Percentiles rank a stretch among this genome's conserved stretches.
Evolutionary conservation across 2,113 vertebrate species (phyloP).

Genomic region (Neodontobutis hainanensis): DNA sequence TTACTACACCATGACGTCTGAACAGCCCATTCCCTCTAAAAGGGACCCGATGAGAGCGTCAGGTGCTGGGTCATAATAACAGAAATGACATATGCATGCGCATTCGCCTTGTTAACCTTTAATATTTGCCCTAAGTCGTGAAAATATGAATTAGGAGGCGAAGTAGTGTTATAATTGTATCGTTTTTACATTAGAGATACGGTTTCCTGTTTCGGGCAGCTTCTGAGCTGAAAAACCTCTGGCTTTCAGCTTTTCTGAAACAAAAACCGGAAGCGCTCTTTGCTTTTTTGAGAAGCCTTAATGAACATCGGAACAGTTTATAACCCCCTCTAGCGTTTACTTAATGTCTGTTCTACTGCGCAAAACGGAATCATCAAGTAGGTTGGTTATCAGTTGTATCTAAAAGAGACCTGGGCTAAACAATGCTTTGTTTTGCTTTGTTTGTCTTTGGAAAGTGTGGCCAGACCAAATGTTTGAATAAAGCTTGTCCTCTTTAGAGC

Average conservation of each 20-base stretch:
- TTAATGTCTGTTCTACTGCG: too few species aligned
- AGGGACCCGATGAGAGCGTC: too few species aligned
- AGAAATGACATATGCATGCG: background rate
- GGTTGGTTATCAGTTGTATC: too few species aligned
- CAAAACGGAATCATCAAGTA: too few species aligned
- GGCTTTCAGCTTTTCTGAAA: background rate
- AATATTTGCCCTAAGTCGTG: background rate
- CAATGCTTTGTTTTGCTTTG: too few species aligned
- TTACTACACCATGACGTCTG: too few species aligned
- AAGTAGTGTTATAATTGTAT: background rate
- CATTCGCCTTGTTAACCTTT: accelerated
- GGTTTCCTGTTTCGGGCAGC: background rate
- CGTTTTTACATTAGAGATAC: background rate
- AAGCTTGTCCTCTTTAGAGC: too few species aligned
- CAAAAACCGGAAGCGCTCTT: constrained; percentile 42
- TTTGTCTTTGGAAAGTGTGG: too few species aligned
- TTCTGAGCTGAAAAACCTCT: background rate
- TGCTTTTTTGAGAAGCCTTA: background rate
- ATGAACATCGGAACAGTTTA: background rate
- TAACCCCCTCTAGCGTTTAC: background rate
- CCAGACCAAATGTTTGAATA: too few species aligned
- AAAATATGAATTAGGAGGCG: accelerated
- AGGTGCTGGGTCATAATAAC: too few species aligned
- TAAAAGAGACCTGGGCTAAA: too few species aligned
- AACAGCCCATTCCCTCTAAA: too few species aligned